These are phyloP conservation scores for Malacosoma neustria DNA, from an alignment of 2,888 invertebrate genomes.

Conservation along the genomic window DNA sequence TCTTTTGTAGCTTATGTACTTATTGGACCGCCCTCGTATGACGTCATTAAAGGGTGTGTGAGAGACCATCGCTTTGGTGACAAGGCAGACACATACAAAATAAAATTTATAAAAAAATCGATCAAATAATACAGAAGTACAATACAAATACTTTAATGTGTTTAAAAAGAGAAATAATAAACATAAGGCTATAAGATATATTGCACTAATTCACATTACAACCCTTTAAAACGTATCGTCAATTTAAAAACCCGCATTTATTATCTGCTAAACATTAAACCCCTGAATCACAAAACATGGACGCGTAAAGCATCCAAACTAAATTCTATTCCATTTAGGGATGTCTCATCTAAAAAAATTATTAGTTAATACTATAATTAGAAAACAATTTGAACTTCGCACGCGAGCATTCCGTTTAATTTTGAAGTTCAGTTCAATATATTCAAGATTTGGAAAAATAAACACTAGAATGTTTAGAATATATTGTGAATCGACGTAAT, in stretches of 20 bases:
- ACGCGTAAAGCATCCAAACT: constrained; percentile 21
- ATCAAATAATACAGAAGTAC: not conserved
- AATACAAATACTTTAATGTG: not conserved
- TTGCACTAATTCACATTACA: not conserved
- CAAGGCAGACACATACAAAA: no score
- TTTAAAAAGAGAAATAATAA: not conserved
- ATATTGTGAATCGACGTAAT: no score
- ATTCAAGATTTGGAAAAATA: no score
- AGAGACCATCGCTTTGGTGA: no score
- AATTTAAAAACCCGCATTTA: constrained; percentile 12
- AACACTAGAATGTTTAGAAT: no score
- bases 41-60: no score
- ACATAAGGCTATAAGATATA: not conserved
- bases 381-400: no score
- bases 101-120: no score
- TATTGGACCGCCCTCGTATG: no score
- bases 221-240: not conserved
- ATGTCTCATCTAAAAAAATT: not conserved
- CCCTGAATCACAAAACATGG: constrained; percentile 9
- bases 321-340: constrained; percentile 24
- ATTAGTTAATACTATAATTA: not conserved
- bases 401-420: no score
- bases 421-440: no score
- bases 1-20: no score
- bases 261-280: constrained; percentile 21